Conservation (phyloP, 2,797 vertebrate genomes). For the Podarcis lilfordi region DNA sequence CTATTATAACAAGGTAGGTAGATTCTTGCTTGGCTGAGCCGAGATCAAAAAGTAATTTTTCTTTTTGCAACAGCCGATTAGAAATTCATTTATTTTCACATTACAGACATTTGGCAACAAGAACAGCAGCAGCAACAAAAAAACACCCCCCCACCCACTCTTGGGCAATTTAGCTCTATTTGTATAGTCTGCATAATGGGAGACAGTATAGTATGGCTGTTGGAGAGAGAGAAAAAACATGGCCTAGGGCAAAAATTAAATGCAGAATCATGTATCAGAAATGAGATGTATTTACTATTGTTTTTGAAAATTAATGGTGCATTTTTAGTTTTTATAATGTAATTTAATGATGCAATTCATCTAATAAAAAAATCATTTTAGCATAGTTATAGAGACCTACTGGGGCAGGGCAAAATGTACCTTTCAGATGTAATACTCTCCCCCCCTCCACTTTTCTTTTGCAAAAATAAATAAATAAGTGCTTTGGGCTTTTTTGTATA, state of each 20-base stretch:
- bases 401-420: slow-evolving; percentile 89
- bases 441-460: slow-evolving; percentile 44
- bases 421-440: slow-evolving; percentile 66
- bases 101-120: slow-evolving; percentile 81
- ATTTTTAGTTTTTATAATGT: slow-evolving; percentile 99
- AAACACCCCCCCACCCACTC: slow-evolving; percentile 64
- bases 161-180: slow-evolving; percentile 87
- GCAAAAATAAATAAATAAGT: slow-evolving; percentile 42
- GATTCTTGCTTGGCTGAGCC: slow-evolving; percentile 83
- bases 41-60: slow-evolving; percentile 87
- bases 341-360: slow-evolving; percentile 99
- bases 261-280: slow-evolving; percentile 89
- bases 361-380: slow-evolving; percentile 92
- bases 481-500: slow-evolving; percentile 81
- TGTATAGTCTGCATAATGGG: slow-evolving; percentile 92
- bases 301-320: slow-evolving; percentile 99
- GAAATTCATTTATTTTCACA: slow-evolving; percentile 89
- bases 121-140: not conserved
- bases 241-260: slow-evolving; percentile 91
- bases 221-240: slow-evolving; percentile 69
- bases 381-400: slow-evolving; percentile 87
- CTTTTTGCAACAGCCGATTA: slow-evolving; percentile 88
- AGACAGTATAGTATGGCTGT: slow-evolving; percentile 89
- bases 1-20: slow-evolving; percentile 75
- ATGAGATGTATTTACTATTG: slow-evolving; percentile 95